Percentiles rank a stretch among this genome's conserved stretches.
Evolutionary conservation across 2,888 invertebrate species (phyloP).

Genomic region (Dynastes maya): DNA sequence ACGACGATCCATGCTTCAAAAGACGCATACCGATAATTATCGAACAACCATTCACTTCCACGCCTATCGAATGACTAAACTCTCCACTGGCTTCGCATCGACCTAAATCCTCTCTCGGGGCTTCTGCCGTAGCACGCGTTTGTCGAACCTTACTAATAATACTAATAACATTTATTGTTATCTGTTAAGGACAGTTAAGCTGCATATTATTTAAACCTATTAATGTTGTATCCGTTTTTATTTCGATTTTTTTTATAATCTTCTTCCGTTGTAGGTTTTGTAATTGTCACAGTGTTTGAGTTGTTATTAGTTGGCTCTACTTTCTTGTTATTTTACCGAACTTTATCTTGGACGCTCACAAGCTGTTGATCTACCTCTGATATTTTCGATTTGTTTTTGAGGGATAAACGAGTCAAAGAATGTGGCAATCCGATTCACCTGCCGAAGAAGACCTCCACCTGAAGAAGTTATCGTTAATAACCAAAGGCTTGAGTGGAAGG

Average conservation of each 20-base stretch:
- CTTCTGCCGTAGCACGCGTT: too few species aligned
- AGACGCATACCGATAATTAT: too few species aligned
- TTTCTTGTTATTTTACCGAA: constrained; percentile 56
- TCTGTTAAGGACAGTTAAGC: not conserved
- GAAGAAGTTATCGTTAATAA: too few species aligned
- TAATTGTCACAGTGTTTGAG: not conserved
- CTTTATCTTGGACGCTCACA: constrained; percentile 62
- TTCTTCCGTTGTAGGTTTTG: constrained; percentile 24
- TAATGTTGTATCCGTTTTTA: constrained; percentile 49
- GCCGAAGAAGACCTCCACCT: too few species aligned
- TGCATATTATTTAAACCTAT: constrained; percentile 51
- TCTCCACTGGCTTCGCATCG: too few species aligned
- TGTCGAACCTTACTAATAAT: too few species aligned
- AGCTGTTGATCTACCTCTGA: constrained; percentile 64
- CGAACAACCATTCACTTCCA: too few species aligned
- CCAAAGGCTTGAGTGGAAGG: too few species aligned
- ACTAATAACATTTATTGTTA: constrained; percentile 36
- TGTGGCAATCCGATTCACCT: too few species aligned
- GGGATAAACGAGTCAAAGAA: constrained; percentile 25
- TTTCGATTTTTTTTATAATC: constrained; percentile 45
- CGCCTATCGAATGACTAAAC: too few species aligned
- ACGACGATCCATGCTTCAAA: too few species aligned
- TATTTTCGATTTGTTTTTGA: constrained; percentile 63
- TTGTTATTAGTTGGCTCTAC: constrained; percentile 19
- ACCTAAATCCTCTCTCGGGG: too few species aligned